Evolutionary conservation across 2,797 vertebrate species (phyloP), one percentile per base, ranked within the genome.

Genomic region (Gallinago stenura): DNA sequence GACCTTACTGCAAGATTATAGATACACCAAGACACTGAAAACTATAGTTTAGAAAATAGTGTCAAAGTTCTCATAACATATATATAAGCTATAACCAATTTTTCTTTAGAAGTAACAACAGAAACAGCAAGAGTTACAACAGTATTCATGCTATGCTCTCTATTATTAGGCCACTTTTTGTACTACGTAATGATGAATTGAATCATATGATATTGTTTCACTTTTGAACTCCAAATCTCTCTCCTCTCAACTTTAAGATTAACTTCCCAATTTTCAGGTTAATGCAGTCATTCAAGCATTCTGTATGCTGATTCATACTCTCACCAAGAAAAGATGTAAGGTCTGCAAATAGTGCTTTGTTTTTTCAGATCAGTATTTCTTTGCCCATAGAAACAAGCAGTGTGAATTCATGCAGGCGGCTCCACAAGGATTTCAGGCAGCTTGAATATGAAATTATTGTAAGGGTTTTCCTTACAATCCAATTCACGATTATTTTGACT

Each of bases 201-300:
- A 87, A 83, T 83, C 31, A 43, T 41, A 80, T 12, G 15, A 8
- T 50, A 21, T 19, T 69, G 54, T 88, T 94, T 88, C 54, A 46
- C 56, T 91, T 89, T 50, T 75, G 76, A 86, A 87, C 76, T 94
- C 61, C 53, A 90, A 93, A 93, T 89, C 41, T 88, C 51, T 88
- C 50, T 14, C 33, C 30, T 89, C 56, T 15, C 31, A 90, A 61
- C 79, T 81, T 71, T 68, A 71, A 86, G 41, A 85, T 81, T 89
- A 71, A 94, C 90, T 62, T 88, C 91, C 64, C 37, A 71, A 25
- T 78, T 83, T 94, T 62, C 72, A 90, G 54, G 64, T 81, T 88
- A 90, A 78, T 68, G 31, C 21, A 93, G 31, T 83, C 68, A 91
- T 78, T 93, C 87, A 90, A 50, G 76, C 54, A 43, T 79, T 82